Base-by-base conservation (phyloP, 92 coral and sea anemone genomes). In the Diadumene lineata region DNA sequence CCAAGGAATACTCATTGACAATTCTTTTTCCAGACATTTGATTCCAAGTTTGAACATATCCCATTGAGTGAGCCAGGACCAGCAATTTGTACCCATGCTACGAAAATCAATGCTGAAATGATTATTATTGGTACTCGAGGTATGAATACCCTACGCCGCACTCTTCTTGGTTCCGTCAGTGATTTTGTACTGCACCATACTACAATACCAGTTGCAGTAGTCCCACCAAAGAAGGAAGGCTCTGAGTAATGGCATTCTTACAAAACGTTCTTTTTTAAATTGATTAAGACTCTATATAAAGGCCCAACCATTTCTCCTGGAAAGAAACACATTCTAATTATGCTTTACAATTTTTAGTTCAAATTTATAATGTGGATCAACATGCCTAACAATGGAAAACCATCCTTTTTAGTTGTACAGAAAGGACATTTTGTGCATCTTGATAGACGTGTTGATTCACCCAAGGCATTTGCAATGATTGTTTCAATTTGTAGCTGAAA, bases 101-200 rank as follows among this genome's bases (percentile, higher is more conserved):
- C 67, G 34, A 51, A 34, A 8, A 31, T 34, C 10, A 25, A 43
- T 7, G 68, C 48, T 31, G 76, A 67, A 19, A 26, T 78, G 15
- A 57, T 78, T 31, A 55, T 78, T 13, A 38, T 78, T 22, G 82
- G 82, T 17, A 32, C 82, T 1, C 66, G 82, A 28, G 82, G 82
- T 22, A 44, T 50, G 65, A 57, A 60, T 48, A 68, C 38, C 55
- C 24, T 78, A 16, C 75, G 82, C 34, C 82, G 82, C 31, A 78
- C 82, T 31, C 31, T 78, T 3, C 38, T 78, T 1, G 82, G 82
- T 30, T 67, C 75, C 8, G 82, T 78, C 29, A 78, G 82, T 68
- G 82, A 78, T 44, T 68, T 67, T 68, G 75, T 78, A 18, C 34
- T 78, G 29, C 82, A 78, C 31, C 82, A 78, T 46, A 33, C 82